Evolutionary conservation across 1,140 invertebrate species (phyloP), one percentile per base, ranked within the genome.

Genomic region (Eubasilissa regina): DNA sequence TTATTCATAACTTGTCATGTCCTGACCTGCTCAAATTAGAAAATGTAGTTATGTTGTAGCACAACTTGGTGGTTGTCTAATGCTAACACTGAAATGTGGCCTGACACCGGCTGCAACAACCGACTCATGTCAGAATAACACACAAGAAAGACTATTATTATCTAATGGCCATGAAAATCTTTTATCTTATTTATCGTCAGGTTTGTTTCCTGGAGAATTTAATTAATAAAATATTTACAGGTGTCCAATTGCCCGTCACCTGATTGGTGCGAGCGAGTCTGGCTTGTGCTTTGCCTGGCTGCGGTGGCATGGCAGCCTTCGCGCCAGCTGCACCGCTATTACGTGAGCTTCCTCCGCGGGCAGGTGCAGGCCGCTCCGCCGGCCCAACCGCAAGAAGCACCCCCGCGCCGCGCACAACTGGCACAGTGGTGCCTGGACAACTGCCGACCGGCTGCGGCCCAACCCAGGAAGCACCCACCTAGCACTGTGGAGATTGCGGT

Each of bases 391-490:
- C 47, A 43, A 12, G 48, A 68, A 15, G 64, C 19, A 3, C 77
- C 80, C n/a, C 75, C 78, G 17, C 56, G 81, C 15, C 56, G 78
- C 13, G 81, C 75, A 84, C 95, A 97, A 85, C 97, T 97, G 85
- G 96, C 97, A 11, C 95, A 97, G 85, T 98, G 97, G 95, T 98
- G 97, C 85, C 89, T 97, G 25, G 96, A 97, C 84, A 97, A 98
- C 89, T 95, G 97, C 77, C 94, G 96, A 80, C 95, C 95, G 83
- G 95, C 93, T 0, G 94, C 96, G 87, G 94, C 94, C 0, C 94
- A 93, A 19, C 94, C 94, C 19, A 87, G 97, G 68, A 93, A 94
- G 83, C 93, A 95, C 84, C 95, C 97, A 56, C 97, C 97, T 0
- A 98, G 97, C 25, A 94, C 95, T 44, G 95, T 97, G 0, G 97